Percentiles rank a stretch among this genome's conserved stretches.
Evolutionary conservation across 1,140 invertebrate species (phyloP).

Genomic region (Matsumurasca onukii): DNA sequence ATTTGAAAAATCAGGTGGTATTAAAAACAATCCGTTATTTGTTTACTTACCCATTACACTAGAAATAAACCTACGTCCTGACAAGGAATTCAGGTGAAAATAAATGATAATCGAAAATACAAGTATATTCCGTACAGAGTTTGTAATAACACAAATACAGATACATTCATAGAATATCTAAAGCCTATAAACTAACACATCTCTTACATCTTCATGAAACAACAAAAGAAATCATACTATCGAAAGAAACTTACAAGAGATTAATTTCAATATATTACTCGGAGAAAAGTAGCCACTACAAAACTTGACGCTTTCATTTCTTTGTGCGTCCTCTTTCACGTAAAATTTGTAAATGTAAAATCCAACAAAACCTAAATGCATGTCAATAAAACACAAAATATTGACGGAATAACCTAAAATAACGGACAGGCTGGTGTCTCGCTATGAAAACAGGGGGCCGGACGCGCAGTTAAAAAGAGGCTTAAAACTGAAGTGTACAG

Average conservation of each 20-base stretch:
- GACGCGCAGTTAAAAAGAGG: not conserved
- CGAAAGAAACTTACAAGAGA: not conserved
- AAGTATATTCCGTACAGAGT: slow-evolving; percentile 23
- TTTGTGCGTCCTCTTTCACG: not conserved
- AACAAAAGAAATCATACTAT: slow-evolving; percentile 6
- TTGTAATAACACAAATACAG: slow-evolving; percentile 26
- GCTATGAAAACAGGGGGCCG: too few relatives aligned
- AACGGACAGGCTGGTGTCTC: too few relatives aligned
- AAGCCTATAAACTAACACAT: slow-evolving; percentile 26
- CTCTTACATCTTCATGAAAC: slow-evolving; percentile 1
- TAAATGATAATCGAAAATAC: slow-evolving; percentile 9
- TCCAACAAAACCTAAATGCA: slow-evolving; percentile 26
- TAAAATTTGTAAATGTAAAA: not conserved
- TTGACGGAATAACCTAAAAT: slow-evolving; percentile 19
- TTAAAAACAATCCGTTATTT: not conserved
- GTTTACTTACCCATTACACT: not conserved
- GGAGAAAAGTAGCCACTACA: slow-evolving; percentile 15
- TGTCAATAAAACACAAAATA: slow-evolving; percentile 7
- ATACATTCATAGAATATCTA: slow-evolving; percentile 4
- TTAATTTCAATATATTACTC: slow-evolving; percentile 22
- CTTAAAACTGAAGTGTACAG: slow-evolving; percentile 16
- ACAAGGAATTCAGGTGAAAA: slow-evolving; percentile 1
- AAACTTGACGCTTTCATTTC: too few relatives aligned
- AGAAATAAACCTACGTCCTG: not conserved
- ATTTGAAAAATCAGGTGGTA: not conserved